A percentile compares a stretch with the other conserved stretches of the same genome.
Evolutionary conservation across 2,113 vertebrate genomes (phyloP).

Genomic region (Morone chrysops): DNA sequence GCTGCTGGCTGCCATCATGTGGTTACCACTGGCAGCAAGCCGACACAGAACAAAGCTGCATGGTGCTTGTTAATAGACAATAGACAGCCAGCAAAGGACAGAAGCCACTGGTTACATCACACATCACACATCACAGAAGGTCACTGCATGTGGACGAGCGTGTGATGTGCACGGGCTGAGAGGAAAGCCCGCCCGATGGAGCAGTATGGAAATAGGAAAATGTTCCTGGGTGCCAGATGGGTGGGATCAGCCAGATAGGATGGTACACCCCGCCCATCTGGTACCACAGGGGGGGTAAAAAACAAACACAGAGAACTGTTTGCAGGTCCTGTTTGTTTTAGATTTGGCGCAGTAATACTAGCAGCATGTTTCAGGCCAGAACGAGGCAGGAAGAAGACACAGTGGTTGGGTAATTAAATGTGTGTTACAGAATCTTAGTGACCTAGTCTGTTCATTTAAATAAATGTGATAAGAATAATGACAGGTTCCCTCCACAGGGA

Average conservation of each 20-base stretch:
- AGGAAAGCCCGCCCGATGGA: conserved; percentile 2
- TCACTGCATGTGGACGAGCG: conserved; percentile 31
- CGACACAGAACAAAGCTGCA: conserved; percentile 49
- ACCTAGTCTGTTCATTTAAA: background rate
- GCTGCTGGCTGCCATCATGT: conserved; percentile 52
- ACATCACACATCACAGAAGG: conserved; percentile 42
- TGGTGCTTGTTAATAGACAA: conserved; percentile 58
- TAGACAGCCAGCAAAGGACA: conserved; percentile 51
- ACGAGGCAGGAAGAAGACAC: background rate
- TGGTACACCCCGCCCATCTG: conserved; percentile 36
- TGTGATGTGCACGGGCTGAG: conserved; percentile 37
- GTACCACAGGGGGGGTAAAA: background rate
- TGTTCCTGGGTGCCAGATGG: conserved; percentile 21
- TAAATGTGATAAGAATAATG: conserved; percentile 11
- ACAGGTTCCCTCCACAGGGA: background rate
- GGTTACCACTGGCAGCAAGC: conserved; percentile 49
- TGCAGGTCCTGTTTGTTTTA: conserved; percentile 4
- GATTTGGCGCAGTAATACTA: conserved; percentile 25
- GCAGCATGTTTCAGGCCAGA: conserved; percentile 19
- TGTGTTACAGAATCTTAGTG: background rate
- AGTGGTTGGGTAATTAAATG: background rate
- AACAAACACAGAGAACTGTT: conserved; percentile 43
- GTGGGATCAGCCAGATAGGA: conserved; percentile 26
- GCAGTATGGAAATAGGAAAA: background rate
- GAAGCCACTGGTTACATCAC: conserved; percentile 54